Evolutionary conservation across 2,113 vertebrate species (phyloP), one percentile per base, ranked within the genome.

Genomic region (Rhea americana): DNA sequence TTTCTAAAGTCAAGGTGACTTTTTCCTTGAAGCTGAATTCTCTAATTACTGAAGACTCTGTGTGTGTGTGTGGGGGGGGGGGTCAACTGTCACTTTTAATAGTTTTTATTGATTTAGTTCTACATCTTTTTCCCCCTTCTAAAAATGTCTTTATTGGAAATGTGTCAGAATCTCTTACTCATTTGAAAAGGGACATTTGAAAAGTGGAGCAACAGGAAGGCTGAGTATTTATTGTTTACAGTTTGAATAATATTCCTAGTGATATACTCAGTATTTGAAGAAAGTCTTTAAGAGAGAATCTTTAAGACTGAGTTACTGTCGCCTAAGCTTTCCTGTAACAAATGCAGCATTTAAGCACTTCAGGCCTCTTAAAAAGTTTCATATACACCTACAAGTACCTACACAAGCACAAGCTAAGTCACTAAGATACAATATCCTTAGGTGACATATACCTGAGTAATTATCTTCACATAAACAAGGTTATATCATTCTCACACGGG

Each of bases 1-100:
- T 85, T 97, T 82, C 90, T 87, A 56, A 90, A 95, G 93, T 94
- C 94, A 96, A 95, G 88, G 89, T 97, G 96, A 97, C 92, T 90
- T 95, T 90, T 95, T 96, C 65, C 17, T 25, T 68, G 83, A 91
- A 80, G 75, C 55, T 19, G 74, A 89, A 91, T 91, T 95, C 24
- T 90, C 63, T 85, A 82, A 91, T 81, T 77, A 80, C 24, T 55
- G 56, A 79, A 92, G 8, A 10, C 35, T 35, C 35, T 35, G 35
- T 35, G 9, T 15, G 3, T 22, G 28, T 43, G 35, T 56, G 53
- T 71, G 30, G 68, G 68, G 67, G 45, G 68, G 45, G 25, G 45
- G 47, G 43, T 5, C 14, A 71, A n/a, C 41, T 75, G 35, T 68
- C 68, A 51, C 50, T 32, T 13, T 10, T 48, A 67, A 48, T 0